A percentile compares a stretch with the other conserved stretches of the same genome.
Conservation (phyloP, 2,888 invertebrate genomes). For the Tetragonula carbonaria region DNA sequence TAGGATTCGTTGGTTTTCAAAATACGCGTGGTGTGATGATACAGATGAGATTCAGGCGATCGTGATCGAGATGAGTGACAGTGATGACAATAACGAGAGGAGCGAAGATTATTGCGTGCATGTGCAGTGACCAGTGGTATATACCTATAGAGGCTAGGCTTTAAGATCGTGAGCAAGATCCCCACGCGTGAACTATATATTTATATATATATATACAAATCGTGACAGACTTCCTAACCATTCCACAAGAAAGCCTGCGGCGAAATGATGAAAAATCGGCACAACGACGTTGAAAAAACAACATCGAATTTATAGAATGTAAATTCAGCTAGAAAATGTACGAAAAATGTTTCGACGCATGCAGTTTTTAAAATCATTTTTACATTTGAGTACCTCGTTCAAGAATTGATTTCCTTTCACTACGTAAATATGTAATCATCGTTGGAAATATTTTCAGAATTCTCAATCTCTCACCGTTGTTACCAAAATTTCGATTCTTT, state of each 20-base stretch:
- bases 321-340: background rate
- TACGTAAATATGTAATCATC: too few species aligned
- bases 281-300: background rate
- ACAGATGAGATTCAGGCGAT: constrained; percentile 20
- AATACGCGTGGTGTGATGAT: background rate
- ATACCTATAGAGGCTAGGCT: constrained; percentile 71
- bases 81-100: constrained; percentile 67
- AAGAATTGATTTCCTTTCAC: too few species aligned
- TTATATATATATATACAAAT: constrained; percentile 51
- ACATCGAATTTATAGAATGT: background rate
- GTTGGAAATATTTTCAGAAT: too few species aligned
- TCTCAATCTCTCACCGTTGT: too few species aligned
- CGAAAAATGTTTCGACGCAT: background rate
- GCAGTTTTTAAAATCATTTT: too few species aligned
- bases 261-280: constrained; percentile 42
- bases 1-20: too few species aligned
- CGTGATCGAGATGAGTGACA: constrained; percentile 49
- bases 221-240: constrained; percentile 69
- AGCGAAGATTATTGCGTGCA: constrained; percentile 75
- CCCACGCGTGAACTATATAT: constrained; percentile 70
- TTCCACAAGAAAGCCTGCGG: constrained; percentile 65
- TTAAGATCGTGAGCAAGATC: constrained; percentile 67
- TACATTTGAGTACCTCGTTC: too few species aligned
- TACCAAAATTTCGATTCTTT: too few species aligned
- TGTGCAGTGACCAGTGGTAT: constrained; percentile 74